Percentiles rank a stretch among this genome's conserved stretches.
Conservation (phyloP, 1,140 invertebrate genomes). For the Platorchestia sp. region DNA sequence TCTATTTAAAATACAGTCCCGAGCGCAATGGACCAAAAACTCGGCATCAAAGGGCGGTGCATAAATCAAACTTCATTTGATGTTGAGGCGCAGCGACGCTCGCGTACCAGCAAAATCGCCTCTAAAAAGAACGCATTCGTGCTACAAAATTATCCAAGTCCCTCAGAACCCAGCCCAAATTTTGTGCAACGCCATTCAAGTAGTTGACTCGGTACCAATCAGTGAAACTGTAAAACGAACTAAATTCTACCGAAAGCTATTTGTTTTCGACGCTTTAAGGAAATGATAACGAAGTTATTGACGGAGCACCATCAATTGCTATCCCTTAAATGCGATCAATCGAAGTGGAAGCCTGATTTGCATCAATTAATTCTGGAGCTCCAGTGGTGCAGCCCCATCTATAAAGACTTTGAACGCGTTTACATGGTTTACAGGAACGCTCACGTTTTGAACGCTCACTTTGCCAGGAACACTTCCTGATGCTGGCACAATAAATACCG, state of each 20-base stretch:
- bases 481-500: too few relatives aligned
- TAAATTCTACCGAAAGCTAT: neutral
- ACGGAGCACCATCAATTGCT: neutral
- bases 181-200: neutral
- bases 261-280: neutral
- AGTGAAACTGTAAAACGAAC: neutral
- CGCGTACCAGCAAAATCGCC: neutral
- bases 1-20: neutral
- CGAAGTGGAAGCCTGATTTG: neutral
- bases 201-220: neutral
- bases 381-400: neutral
- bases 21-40: neutral
- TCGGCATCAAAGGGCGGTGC: neutral
- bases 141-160: neutral
- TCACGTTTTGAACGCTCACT: too few relatives aligned
- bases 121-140: neutral
- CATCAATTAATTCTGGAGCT: neutral
- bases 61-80: slow-evolving; percentile 2
- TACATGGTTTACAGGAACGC: neutral
- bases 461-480: too few relatives aligned
- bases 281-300: slow-evolving; percentile 1
- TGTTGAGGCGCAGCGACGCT: neutral
- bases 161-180: neutral
- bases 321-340: neutral
- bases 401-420: neutral